A percentile compares a stretch with the other conserved stretches of the same genome.
Evolutionary conservation across 2,113 vertebrate species (phyloP).

Genomic region (Rhabdomys dilectus): DNA sequence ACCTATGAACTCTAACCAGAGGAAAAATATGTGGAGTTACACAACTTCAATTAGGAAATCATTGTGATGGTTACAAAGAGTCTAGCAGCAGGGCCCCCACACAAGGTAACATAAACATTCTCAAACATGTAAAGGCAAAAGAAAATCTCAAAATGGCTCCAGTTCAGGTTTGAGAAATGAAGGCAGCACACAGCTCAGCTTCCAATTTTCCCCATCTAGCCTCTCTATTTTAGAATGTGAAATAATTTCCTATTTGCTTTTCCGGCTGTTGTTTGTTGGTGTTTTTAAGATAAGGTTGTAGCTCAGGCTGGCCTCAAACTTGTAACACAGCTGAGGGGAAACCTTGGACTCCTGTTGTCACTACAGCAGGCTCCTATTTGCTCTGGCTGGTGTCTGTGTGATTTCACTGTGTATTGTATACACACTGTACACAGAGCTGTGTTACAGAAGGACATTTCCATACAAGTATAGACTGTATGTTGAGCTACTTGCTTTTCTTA

Average conservation of each 20-base stretch:
- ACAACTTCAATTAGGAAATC: slow-evolving; percentile 32
- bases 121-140: slow-evolving; percentile 46
- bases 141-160: background rate
- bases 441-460: background rate
- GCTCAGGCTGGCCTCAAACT: background rate
- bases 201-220: slow-evolving; percentile 37
- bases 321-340: background rate
- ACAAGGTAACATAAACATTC: slow-evolving; percentile 36
- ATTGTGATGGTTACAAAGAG: background rate
- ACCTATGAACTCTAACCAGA: background rate
- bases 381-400: background rate
- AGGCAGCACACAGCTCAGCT: slow-evolving; percentile 54
- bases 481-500: background rate
- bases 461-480: background rate
- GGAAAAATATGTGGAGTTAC: background rate
- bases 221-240: slow-evolving; percentile 59
- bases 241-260: slow-evolving; percentile 49
- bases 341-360: background rate
- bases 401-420: background rate
- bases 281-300: background rate
- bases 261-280: background rate
- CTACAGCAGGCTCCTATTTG: background rate
- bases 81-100: slow-evolving; percentile 15
- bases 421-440: background rate
- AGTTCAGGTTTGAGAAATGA: slow-evolving; percentile 51